Conservation (phyloP, 2,888 invertebrate genomes). For the Stenolophus ochropezus region DNA sequence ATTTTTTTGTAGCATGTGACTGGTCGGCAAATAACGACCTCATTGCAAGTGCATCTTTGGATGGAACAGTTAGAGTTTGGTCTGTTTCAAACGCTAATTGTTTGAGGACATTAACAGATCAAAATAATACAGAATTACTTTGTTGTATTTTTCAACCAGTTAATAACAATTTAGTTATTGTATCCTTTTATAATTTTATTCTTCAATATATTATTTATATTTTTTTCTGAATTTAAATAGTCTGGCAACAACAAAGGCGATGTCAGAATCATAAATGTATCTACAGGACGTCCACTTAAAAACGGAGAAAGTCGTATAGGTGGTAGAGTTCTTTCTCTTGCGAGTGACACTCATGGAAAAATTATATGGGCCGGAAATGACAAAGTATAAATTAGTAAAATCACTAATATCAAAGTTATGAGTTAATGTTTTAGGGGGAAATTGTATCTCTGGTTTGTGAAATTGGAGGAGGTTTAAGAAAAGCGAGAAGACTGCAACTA, state of each 20-base stretch:
- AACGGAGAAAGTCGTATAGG: constrained; percentile 77
- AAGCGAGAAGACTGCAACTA: constrained; percentile 67
- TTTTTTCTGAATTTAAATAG: constrained; percentile 68
- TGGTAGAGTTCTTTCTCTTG: constrained; percentile 80
- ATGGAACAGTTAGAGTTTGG: constrained; percentile 86
- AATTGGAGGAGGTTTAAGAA: constrained; percentile 68
- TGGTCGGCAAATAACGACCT: constrained; percentile 92
- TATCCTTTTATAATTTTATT: constrained; percentile 76
- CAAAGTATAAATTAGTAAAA: constrained; percentile 72
- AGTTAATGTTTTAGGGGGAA: constrained; percentile 68
- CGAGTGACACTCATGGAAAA: constrained; percentile 85
- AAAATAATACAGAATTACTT: constrained; percentile 78
- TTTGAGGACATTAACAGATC: constrained; percentile 80
- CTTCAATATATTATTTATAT: neutral
- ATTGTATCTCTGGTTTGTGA: constrained; percentile 70
- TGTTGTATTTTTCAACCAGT: constrained; percentile 88
- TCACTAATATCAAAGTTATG: neutral
- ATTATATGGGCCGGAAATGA: constrained; percentile 91
- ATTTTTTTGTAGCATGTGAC: constrained; percentile 79
- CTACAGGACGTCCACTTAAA: constrained; percentile 87
- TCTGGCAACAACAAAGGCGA: constrained; percentile 84
- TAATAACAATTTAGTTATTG: constrained; percentile 90
- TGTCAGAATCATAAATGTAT: constrained; percentile 87
- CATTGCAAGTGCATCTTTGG: constrained; percentile 85
- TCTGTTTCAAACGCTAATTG: constrained; percentile 75